Evolutionary conservation across 2,888 invertebrate genomes (phyloP), one percentile per base, ranked within the genome.

Genomic region (Dromius quadrimaculatus): DNA sequence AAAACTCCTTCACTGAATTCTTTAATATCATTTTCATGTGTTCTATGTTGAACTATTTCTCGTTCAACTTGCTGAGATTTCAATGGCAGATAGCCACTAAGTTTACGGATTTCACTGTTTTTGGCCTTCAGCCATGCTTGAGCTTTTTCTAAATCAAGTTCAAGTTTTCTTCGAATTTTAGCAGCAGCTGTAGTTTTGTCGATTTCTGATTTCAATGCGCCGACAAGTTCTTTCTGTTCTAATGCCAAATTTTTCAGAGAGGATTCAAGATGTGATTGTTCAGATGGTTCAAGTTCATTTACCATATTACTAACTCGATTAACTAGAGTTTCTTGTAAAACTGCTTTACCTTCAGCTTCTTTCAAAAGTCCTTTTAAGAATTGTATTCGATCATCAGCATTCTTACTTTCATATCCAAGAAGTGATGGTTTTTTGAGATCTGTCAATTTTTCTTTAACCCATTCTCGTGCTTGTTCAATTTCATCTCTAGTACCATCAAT

Each of bases 281-380:
- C 97, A 0, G 89, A 88, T 3, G 92, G 89, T 80, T 96, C 95
- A 34, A 97, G 81, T 80, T 95, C 95, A 71, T 92, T 89, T 77
- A 92, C 90, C 84, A 96, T 91, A 74, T 93, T 92, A 72, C 89
- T 88, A 9, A 95, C 89, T 71, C 94, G 90, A 81, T 93, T 93
- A 76, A 93, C 91, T 20, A 97, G 83, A 0, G 92, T 91, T 76
- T 94, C 93, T 70, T 93, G 90, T 2, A 93, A 87, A 0, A 92
- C 88, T 77, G 92, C 90, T 80, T 95, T 94, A 5, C 92, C 90
- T 76, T 94, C 93, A 1, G 93, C 89, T 81, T 96, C 95, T 81
- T 93, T 93, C 61, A 92, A 83, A 66, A 93, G 83, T 62, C 88
- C 88, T 78, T 92, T 93, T 41, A 92, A 83, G 75, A 88, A 85